Evolutionary conservation across 1,140 invertebrate species (phyloP), one percentile per base, ranked within the genome.

Genomic region (Antheraea pernyi): DNA sequence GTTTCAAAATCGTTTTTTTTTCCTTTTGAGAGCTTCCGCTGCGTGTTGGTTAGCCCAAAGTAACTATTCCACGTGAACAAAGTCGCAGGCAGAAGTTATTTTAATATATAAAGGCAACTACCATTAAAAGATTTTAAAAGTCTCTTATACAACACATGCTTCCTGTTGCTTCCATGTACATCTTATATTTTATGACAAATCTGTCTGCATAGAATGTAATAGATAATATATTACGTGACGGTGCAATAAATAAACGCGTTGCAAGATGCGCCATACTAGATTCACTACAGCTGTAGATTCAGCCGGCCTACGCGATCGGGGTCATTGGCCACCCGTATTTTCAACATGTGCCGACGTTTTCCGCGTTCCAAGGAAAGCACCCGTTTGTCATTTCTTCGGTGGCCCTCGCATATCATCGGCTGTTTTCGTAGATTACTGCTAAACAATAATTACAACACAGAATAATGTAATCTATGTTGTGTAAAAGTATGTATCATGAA

Each of bases 271-370:
- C 77, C 81, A 82, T 78, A 76, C 85, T 89, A 88, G 85, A 82
- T 88, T 87, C 86, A 83, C 77, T 78, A 86, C 89, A 89, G 87
- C 87, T 91, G 89, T 87, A 82, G 80, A 73, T 85, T 87, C 79
- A 85, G 83, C 79, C 82, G 81, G 81, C 80, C 79, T 80, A 82
- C 79, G 82, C 84, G 83, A 78, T 86, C 83, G 88, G 89, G 89
- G 88, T 91, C 88, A 91, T 82, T 90, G 89, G 80, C 89, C 89
- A 88, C 77, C 82, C 79, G 89, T 89, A 89, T 91, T 91, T 90
- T 88, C 89, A 90, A 91, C 88, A 91, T 91, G 83, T 89, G 86
- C 89, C 82, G 82, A 85, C 85, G 85, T 89, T 91, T 91, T 91
- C 89, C 89, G 89, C 89, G 87, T 91, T 91, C 88, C 86, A 82